A percentile compares a stretch with the other conserved stretches of the same genome.
phyloP scores from a whole-genome alignment of 2,113 vertebrate genomes.

The Trogon melanurus region DNA sequence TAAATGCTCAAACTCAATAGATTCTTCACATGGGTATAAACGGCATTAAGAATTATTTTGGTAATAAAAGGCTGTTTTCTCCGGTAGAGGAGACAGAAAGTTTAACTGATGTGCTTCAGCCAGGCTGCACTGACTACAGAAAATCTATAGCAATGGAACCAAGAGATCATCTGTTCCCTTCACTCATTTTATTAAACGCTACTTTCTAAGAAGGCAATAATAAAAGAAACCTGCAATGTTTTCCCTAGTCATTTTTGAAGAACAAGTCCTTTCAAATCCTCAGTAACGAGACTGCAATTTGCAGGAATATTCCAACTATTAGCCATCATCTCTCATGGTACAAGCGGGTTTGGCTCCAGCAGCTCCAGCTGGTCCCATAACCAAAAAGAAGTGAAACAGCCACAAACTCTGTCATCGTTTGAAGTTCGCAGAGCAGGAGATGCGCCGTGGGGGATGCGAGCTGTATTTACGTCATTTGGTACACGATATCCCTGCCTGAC shows the following conservation, averaged over 20 bases:
- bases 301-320: not conserved
- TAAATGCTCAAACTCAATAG: not conserved
- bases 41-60: not conserved
- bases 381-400: not conserved
- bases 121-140: not conserved
- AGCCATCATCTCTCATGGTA: not conserved
- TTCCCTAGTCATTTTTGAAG: not conserved
- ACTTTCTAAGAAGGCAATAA: not conserved
- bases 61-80: not conserved
- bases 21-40: not conserved
- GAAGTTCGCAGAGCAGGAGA: no score
- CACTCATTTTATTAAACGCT: not conserved
- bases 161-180: not conserved
- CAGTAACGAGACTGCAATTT: not conserved
- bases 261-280: not conserved
- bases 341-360: not conserved
- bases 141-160: not conserved
- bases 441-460: no score
- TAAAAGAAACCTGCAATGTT: not conserved
- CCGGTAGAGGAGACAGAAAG: accelerated
- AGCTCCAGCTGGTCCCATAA: not conserved
- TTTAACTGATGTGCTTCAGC: not conserved
- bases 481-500: not conserved
- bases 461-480: no score
- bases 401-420: not conserved